Evolutionary conservation across 92 coral and sea anemone species (phyloP), one percentile per base, ranked within the genome.

Genomic region (Zoanthus gigantus): DNA sequence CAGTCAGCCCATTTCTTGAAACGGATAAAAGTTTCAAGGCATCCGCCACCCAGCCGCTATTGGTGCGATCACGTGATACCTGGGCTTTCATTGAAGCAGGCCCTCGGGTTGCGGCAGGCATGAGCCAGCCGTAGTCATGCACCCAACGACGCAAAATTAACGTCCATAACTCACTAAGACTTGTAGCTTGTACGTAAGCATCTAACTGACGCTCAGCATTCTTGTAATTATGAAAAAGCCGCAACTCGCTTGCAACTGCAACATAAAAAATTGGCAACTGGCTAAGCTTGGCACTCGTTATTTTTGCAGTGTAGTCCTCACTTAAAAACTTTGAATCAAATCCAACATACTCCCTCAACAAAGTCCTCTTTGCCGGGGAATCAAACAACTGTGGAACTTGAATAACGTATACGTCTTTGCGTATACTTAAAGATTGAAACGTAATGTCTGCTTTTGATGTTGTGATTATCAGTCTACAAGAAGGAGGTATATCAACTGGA

Each of bases 21-120:
- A 95, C 93, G 17, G 93, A 86, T 50, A 97, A 29, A 52, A 97
- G 89, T 84, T 98, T 92, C 71, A 97, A 72, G 14, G 98, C 93
- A 84, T 97, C 99, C 28, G 99, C 97, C 53, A 97, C 94, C 99
- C 99, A 97, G 9, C 98, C 98, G 88, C 96, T 97, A 84, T 94
- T 97, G 79, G 94, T 86, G 68, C 97, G 98, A 83, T 97, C 99
- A 94, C 98, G 98, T 69, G 99, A 97, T 46, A 92, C 98, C 74
- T 95, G 86, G 48, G 94, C 94, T 52, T 95, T 94, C 69, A 94
- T 73, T 47, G 99, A 93, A 28, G 92, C 96, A 11, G 97, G 97
- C 71, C 93, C 90, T 9, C 96, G 93, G 16, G 93, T 89, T 18
- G 91, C 93, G 11, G 93, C 97, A 9, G 99, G 98, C 50, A 96